A percentile compares a stretch with the other conserved stretches of the same genome.
Conservation (phyloP, 2,113 vertebrate genomes). For the Labrus mixtus region DNA sequence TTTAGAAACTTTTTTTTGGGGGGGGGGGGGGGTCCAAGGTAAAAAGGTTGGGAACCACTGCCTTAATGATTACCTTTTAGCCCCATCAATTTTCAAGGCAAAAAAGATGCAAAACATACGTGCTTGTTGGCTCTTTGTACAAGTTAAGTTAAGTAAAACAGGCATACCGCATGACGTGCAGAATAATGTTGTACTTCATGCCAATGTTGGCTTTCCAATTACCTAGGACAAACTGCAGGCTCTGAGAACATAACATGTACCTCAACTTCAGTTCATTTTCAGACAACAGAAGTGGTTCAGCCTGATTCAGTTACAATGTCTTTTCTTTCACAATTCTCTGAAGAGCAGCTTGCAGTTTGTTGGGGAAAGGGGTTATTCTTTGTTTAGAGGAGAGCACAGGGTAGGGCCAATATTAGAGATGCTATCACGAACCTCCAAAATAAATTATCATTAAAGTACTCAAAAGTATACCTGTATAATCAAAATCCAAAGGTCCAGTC, state of each 20-base stretch:
- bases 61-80: not conserved
- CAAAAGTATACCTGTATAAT: not conserved
- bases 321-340: not conserved
- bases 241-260: not conserved
- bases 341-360: conserved; percentile 3
- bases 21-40: no score
- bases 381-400: not conserved
- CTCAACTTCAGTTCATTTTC: not conserved
- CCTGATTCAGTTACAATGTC: conserved; percentile 24
- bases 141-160: not conserved
- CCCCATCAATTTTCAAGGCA: not conserved
- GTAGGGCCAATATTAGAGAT: no score
- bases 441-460: not conserved
- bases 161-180: not conserved
- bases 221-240: not conserved
- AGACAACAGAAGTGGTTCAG: conserved; percentile 38
- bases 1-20: no score
- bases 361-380: not conserved
- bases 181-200: not conserved
- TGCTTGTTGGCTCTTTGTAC: not conserved
- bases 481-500: not conserved
- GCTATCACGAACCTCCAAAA: not conserved
- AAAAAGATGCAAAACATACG: conserved; percentile 39
- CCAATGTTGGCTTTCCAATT: not conserved
- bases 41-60: no score